These are phyloP conservation scores for Andinoacara biseriatus DNA, from an alignment of 2,113 vertebrate species.

Conservation along the genomic window DNA sequence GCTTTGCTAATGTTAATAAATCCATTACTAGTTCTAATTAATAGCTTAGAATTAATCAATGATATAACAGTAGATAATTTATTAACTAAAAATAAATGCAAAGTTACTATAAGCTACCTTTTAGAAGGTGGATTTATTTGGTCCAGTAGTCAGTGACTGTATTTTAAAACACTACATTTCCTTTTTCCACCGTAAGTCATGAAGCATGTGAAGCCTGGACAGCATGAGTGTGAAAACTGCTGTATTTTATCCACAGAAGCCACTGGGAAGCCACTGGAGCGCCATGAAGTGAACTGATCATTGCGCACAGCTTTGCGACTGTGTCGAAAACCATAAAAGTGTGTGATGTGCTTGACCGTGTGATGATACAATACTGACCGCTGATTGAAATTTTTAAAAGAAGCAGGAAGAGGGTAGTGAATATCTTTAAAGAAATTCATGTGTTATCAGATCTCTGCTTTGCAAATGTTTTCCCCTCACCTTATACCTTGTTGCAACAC, in stretches of 20 bases:
- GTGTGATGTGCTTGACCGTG: not conserved
- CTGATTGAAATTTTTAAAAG: conserved; percentile 16
- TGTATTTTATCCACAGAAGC: not conserved
- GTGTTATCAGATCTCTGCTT: conserved; percentile 9
- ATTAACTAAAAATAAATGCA: not conserved
- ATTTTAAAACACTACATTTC: not conserved
- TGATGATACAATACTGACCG: conserved; percentile 10
- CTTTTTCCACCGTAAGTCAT: not conserved
- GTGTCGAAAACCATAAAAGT: not conserved
- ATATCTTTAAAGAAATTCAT: conserved; percentile 3
- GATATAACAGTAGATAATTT: not conserved
- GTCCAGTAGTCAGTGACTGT: not conserved
- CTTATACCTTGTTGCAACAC: conserved; percentile 79
- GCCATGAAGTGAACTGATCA: not conserved
- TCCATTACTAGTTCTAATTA: not conserved
- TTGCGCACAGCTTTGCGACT: not conserved
- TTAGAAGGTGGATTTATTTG: not conserved
- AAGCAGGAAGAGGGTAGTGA: conserved; percentile 20
- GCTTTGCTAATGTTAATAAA: not conserved
- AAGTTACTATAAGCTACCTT: not conserved
- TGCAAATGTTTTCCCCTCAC: conserved; percentile 60
- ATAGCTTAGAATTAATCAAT: not conserved
- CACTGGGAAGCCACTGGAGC: not conserved
- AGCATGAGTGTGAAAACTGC: not conserved
- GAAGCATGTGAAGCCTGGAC: not conserved